phyloP scores from a whole-genome alignment of 1,140 invertebrate species.

The Formica selysi region DNA sequence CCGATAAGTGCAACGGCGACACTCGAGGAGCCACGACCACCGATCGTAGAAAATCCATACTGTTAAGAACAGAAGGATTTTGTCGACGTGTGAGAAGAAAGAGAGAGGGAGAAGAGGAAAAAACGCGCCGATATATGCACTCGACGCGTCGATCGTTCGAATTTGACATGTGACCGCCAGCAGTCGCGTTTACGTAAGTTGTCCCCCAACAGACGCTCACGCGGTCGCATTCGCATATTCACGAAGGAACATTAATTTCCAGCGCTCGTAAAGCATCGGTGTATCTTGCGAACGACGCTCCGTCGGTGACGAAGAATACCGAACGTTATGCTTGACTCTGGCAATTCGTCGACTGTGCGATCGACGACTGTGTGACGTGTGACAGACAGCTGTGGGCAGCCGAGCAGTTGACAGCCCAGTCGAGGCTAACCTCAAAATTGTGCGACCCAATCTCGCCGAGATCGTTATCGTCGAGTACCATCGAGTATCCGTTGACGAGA shows the following conservation, averaged over 20 bases:
- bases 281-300: not conserved
- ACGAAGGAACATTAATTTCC: not conserved
- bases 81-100: not conserved
- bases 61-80: not conserved
- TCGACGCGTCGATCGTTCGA: slow-evolving; percentile 32
- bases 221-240: not conserved
- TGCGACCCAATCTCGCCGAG: not conserved
- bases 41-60: not conserved
- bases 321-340: not conserved
- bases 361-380: not conserved
- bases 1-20: slow-evolving; percentile 18
- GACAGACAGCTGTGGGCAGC: slow-evolving; percentile 40
- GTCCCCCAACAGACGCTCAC: not conserved
- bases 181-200: slow-evolving; percentile 55
- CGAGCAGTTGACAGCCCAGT: slow-evolving; percentile 43
- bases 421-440: slow-evolving; percentile 43
- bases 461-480: not conserved
- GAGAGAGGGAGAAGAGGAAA: not conserved
- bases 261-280: not conserved
- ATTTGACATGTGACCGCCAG: slow-evolving; percentile 58
- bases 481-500: not conserved
- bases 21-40: not conserved
- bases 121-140: slow-evolving; percentile 14
- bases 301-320: not conserved
- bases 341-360: not conserved